Conservation (phyloP, 35 echinoderm and acorn worm species). For the Anneissia japonica region DNA sequence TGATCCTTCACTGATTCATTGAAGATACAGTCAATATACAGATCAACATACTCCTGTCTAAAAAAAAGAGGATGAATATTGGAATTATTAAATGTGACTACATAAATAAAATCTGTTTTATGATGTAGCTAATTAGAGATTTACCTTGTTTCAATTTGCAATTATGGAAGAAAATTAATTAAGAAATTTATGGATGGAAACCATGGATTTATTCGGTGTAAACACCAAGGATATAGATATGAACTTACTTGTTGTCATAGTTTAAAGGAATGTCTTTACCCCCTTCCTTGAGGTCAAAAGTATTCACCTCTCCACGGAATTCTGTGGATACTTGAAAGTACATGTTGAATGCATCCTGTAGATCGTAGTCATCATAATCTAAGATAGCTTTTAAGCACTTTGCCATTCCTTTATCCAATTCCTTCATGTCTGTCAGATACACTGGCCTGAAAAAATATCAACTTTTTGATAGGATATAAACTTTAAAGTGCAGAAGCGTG, state of each 20-base stretch:
- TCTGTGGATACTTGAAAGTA: slow-evolving; percentile 51
- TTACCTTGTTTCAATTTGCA: too few relatives aligned
- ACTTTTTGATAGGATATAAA: too few relatives aligned
- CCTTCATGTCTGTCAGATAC: slow-evolving; percentile 75
- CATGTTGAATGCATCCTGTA: slow-evolving; percentile 43
- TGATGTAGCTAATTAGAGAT: too few relatives aligned
- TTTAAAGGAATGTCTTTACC: slow-evolving; percentile 57
- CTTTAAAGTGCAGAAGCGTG: too few relatives aligned
- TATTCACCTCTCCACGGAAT: slow-evolving; percentile 58
- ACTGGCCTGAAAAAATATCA: slow-evolving; percentile 43
- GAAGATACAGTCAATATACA: slow-evolving; percentile 58
- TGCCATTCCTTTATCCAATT: slow-evolving; percentile 52
- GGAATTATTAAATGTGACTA: too few relatives aligned
- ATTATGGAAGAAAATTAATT: too few relatives aligned
- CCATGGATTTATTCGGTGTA: too few relatives aligned
- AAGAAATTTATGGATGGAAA: too few relatives aligned
- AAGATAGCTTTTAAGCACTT: slow-evolving; percentile 48
- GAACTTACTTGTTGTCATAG: slow-evolving; percentile 75
- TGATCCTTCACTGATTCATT: slow-evolving; percentile 66
- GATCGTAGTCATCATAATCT: slow-evolving; percentile 70
- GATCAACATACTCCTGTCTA: slow-evolving; percentile 75
- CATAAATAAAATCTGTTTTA: too few relatives aligned
- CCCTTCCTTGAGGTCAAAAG: slow-evolving; percentile 43
- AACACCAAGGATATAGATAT: too few relatives aligned
- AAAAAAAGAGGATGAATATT: too few relatives aligned